phyloP scores from a whole-genome alignment of 2,888 invertebrate genomes.

The Xanthorhoe spadicearia region DNA sequence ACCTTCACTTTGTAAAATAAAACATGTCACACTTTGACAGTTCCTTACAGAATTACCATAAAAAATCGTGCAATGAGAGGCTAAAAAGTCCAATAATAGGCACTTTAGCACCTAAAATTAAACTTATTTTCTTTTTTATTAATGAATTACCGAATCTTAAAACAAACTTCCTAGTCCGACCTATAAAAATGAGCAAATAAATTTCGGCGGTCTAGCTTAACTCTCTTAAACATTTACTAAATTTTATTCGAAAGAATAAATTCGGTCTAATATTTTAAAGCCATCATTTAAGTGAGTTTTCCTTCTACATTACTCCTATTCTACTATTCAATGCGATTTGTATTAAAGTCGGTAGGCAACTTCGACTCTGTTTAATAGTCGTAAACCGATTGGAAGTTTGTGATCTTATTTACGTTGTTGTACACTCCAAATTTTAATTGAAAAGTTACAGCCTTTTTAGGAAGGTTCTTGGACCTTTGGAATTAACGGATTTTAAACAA shows the following conservation, averaged over 20 bases:
- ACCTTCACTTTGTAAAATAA: too few relatives aligned
- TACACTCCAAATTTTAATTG: conserved; percentile 37
- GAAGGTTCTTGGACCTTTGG: conserved; percentile 26
- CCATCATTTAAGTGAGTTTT: conserved; percentile 4
- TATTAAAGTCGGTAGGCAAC: conserved; percentile 46
- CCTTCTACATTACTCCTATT: conserved; percentile 5
- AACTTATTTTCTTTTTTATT: too few relatives aligned
- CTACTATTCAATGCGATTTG: conserved; percentile 38
- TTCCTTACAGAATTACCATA: too few relatives aligned
- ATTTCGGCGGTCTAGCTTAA: too few relatives aligned
- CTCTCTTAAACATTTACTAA: too few relatives aligned
- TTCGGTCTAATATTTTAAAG: background rate
- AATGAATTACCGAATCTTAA: too few relatives aligned
- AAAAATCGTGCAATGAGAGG: too few relatives aligned
- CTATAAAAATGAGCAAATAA: too few relatives aligned
- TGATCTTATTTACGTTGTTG: conserved; percentile 40
- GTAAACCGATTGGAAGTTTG: conserved; percentile 44
- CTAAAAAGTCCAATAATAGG: too few relatives aligned
- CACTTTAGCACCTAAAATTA: too few relatives aligned
- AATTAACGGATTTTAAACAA: conserved; percentile 27
- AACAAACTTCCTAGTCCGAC: too few relatives aligned
- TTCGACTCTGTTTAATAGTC: conserved; percentile 45
- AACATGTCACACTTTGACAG: too few relatives aligned
- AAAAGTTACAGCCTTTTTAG: conserved; percentile 36
- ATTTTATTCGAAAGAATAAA: background rate